phyloP scores from a whole-genome alignment of 2,888 invertebrate genomes.

The Spilosoma lubricipeda region DNA sequence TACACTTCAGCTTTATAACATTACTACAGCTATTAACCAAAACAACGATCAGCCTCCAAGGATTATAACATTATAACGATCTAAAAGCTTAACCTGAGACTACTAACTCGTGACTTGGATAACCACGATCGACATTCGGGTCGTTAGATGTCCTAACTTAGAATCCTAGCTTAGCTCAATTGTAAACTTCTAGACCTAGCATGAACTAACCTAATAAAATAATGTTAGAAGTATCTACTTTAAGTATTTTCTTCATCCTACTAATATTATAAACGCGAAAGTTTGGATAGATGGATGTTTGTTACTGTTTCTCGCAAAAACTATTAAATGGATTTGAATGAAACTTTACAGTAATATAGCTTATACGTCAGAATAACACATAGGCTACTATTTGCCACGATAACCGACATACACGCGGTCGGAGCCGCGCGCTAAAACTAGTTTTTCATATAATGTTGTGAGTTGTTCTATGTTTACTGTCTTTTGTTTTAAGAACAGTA shows the following conservation, averaged over 20 bases:
- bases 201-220: neutral
- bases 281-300: too few relatives aligned
- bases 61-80: neutral
- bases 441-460: neutral
- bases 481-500: too few relatives aligned
- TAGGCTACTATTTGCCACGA: too few relatives aligned
- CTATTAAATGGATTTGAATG: too few relatives aligned
- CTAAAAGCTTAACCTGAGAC: conserved; percentile 1
- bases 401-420: too few relatives aligned
- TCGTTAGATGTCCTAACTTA: conserved; percentile 17
- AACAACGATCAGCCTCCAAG: neutral
- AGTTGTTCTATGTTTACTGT: neutral
- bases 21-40: neutral
- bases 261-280: too few relatives aligned
- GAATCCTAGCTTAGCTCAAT: neutral
- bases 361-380: too few relatives aligned
- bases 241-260: neutral
- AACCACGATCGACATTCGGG: conserved; percentile 18
- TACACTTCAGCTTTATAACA: too few relatives aligned
- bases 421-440: too few relatives aligned
- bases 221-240: neutral
- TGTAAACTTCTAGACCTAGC: neutral
- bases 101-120: conserved; percentile 5
- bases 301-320: too few relatives aligned
- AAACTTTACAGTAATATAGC: too few relatives aligned